Conservation (phyloP, 1,140 invertebrate genomes). For the Kradibia gibbosae region DNA sequence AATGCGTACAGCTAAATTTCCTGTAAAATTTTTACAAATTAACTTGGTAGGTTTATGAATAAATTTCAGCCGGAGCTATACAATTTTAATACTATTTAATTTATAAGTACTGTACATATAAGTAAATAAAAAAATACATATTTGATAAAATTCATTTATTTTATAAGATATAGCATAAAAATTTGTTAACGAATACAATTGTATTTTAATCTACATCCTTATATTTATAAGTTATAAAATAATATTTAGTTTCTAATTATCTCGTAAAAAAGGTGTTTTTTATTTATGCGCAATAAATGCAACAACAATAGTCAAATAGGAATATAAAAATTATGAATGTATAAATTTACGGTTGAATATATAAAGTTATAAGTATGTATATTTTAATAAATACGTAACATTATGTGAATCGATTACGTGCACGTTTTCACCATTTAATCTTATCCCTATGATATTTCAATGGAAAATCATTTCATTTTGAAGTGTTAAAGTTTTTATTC, state of each 20-base stretch:
- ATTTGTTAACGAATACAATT: slow-evolving; percentile 28
- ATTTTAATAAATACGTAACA: slow-evolving; percentile 13
- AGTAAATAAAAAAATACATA: slow-evolving; percentile 41
- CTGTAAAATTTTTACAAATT: neutral
- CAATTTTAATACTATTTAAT: slow-evolving; percentile 43
- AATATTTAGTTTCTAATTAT: slow-evolving; percentile 6
- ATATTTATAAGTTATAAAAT: slow-evolving; percentile 23
- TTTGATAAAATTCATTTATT: slow-evolving; percentile 30
- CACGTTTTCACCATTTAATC: neutral
- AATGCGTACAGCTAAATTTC: too few species aligned
- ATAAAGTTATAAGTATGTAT: neutral
- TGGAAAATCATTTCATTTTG: neutral
- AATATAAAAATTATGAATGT: slow-evolving; percentile 11
- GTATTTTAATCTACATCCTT: slow-evolving; percentile 17
- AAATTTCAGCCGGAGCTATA: neutral
- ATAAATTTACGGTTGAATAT: neutral
- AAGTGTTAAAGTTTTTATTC: neutral
- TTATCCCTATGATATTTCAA: neutral
- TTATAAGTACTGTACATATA: slow-evolving; percentile 37
- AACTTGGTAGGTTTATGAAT: neutral
- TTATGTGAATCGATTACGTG: neutral
- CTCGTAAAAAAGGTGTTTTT: slow-evolving; percentile 1
- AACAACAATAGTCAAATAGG: neutral
- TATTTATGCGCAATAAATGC: neutral
- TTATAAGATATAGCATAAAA: slow-evolving; percentile 23